Conservation (phyloP, 2,113 vertebrate genomes). For the Myotis yumanensis region DNA sequence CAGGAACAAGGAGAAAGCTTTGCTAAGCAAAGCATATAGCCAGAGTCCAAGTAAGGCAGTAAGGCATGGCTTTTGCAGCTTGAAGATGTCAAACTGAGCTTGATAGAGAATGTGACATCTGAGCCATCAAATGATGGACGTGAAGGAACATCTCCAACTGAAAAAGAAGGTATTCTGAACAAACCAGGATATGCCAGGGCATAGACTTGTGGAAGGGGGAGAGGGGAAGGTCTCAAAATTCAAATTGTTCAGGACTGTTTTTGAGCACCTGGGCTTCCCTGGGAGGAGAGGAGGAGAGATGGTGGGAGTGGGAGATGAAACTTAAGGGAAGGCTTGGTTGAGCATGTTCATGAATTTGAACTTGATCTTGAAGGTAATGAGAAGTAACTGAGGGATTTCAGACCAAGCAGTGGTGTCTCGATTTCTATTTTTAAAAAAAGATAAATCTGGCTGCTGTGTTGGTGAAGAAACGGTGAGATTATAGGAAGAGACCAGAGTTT, state of each 20-base stretch:
- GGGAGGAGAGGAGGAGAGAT: neutral
- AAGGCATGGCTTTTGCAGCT: neutral
- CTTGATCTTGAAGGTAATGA: neutral
- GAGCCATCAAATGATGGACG: neutral
- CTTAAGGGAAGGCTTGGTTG: neutral
- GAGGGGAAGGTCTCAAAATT: neutral
- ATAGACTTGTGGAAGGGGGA: neutral
- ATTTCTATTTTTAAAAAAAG: neutral
- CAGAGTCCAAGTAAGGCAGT: accelerated
- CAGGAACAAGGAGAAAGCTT: neutral
- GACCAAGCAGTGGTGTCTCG: neutral
- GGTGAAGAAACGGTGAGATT: neutral
- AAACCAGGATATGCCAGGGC: neutral
- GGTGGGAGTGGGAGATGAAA: accelerated
- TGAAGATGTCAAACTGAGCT: neutral
- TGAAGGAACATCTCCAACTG: neutral
- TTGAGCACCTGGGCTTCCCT: neutral
- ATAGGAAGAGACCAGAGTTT: no score
- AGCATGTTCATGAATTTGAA: neutral
- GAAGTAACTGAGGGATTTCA: neutral
- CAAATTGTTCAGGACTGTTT: accelerated
- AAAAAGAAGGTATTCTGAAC: neutral
- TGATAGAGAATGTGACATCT: neutral
- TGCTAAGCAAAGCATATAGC: neutral
- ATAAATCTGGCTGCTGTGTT: neutral